Evolutionary conservation across 2,113 vertebrate species (phyloP).

Genomic region (Sinocyclocheilus maitianheensis): DNA sequence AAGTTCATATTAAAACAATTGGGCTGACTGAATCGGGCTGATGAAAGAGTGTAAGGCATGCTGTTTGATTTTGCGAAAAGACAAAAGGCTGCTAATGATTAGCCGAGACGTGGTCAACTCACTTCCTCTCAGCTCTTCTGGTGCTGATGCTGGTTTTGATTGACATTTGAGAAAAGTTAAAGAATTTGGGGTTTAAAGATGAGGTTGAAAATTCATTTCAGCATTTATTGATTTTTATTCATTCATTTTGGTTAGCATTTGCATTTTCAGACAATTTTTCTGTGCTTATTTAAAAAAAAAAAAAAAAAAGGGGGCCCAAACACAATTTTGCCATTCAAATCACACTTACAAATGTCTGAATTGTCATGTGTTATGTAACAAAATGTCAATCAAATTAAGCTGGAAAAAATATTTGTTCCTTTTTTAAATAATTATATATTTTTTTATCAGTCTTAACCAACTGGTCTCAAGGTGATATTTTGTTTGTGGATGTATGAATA

Average conservation of each 20-base stretch:
- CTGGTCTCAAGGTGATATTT: too few species aligned
- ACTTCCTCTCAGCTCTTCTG: not conserved
- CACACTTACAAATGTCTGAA: too few species aligned
- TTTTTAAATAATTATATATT: too few species aligned
- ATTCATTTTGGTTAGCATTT: not conserved
- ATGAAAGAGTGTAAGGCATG: slow-evolving; percentile 40
- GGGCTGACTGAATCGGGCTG: slow-evolving; percentile 28
- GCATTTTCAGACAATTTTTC: not conserved
- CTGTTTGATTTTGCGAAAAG: slow-evolving; percentile 42
- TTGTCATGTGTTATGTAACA: too few species aligned
- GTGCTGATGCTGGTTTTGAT: slow-evolving; percentile 6
- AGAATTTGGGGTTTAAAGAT: not conserved
- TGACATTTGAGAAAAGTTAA: not conserved
- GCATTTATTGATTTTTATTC: not conserved
- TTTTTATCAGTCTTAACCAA: too few species aligned
- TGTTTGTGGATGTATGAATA: too few species aligned
- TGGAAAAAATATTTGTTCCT: too few species aligned
- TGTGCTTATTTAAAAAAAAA: too few species aligned
- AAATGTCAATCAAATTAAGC: too few species aligned
- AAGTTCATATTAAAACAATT: slow-evolving; percentile 67
- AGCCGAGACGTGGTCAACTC: not conserved
- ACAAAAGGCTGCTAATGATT: slow-evolving; percentile 29
- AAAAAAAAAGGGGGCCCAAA: too few species aligned
- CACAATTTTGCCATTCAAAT: not conserved
- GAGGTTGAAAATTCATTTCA: not conserved